Evolutionary conservation across 2,888 invertebrate genomes (phyloP).

Genomic region (Sinopyrophorus schimmeli): DNA sequence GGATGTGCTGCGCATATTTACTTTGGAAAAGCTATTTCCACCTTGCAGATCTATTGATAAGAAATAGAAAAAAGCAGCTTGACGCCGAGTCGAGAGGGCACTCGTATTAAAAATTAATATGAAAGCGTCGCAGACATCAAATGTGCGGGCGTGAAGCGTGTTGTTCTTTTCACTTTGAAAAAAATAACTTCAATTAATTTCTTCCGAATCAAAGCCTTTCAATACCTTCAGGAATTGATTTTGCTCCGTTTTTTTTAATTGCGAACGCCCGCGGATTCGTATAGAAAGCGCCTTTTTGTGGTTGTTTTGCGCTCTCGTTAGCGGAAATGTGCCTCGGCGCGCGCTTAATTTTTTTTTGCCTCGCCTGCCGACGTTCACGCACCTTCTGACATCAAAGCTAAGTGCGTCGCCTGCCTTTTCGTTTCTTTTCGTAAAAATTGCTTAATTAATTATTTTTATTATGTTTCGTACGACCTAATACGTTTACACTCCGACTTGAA

Average conservation of each 20-base stretch:
- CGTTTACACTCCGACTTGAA: too few species aligned
- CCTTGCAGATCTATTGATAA: constrained; percentile 22
- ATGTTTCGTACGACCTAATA: too few species aligned
- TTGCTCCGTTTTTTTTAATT: constrained; percentile 26
- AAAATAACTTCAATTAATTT: constrained; percentile 41
- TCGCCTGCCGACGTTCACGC: constrained; percentile 21
- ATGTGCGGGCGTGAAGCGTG: constrained; percentile 17
- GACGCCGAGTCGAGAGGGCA: constrained; percentile 10
- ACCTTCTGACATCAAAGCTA: constrained; percentile 20
- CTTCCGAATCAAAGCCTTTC: constrained; percentile 40
- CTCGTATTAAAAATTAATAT: constrained; percentile 22
- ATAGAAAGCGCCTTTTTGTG: constrained; percentile 19
- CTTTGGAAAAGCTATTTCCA: constrained; percentile 12
- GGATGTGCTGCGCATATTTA: constrained; percentile 1
- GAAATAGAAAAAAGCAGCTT: constrained; percentile 20
- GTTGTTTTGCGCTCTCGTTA: constrained; percentile 24
- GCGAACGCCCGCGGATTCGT: constrained; percentile 21
- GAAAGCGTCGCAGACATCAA: constrained; percentile 25
- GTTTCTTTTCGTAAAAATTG: constrained; percentile 18
- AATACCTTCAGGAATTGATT: constrained; percentile 31
- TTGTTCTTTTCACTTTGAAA: constrained; percentile 28
- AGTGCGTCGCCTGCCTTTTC: constrained; percentile 20
- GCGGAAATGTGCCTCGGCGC: constrained; percentile 14
- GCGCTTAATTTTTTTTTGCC: too few species aligned
- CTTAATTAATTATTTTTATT: constrained; percentile 20